Base-by-base conservation (phyloP, 2,113 vertebrate genomes). In the Chloropsis hardwickii region DNA sequence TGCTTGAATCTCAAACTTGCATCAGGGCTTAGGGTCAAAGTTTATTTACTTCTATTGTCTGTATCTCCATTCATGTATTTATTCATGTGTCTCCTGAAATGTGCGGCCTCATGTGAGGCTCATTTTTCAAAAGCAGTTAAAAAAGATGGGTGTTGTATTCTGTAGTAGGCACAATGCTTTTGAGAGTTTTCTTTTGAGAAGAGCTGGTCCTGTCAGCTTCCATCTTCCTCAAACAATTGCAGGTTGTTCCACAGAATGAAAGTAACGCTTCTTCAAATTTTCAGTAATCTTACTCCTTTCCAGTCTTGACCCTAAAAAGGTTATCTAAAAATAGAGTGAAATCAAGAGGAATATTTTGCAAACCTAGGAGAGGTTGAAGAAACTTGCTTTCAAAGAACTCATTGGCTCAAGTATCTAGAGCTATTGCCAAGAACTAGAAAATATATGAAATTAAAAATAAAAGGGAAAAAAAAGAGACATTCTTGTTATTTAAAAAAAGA, bases 391-490 rank as follows among this genome's bases (percentile, higher is more conserved):
- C 48, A 58, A 53, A 83, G 5, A 69, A 80, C 56, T 81, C 5
- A 29, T 72, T 66, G n/a, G 23, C 6, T 83, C 5, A 14, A 15
- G 6, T 39, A 47, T 29, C 33, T 76, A 58, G 20, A 74, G 23
- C 6, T 48, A 44, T 29, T 85, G 61, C 6, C 8, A 86, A 37
- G 5, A 42, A 58, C 9, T 66, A 54, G 12, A 39, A 88, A 71
- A 71, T 14, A 2, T 4, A 51, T 28, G 1, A 28, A 10, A 45
- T 25, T 25, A 35, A 40, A 53, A 67, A 45, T 6, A 44, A 53
- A 35, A 24, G 3, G 4, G 3, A 2, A 40, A 35, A 56, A 56
- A 5, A 21, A 5, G 9, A 40, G 0, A 20, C 3, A 12, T 35
- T 57, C 13, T 10, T 48, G 5, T 45, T 24, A 40, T 5, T 5